phyloP scores from a whole-genome alignment of 1,140 invertebrate species.

The Acyrthosiphon pisum region DNA sequence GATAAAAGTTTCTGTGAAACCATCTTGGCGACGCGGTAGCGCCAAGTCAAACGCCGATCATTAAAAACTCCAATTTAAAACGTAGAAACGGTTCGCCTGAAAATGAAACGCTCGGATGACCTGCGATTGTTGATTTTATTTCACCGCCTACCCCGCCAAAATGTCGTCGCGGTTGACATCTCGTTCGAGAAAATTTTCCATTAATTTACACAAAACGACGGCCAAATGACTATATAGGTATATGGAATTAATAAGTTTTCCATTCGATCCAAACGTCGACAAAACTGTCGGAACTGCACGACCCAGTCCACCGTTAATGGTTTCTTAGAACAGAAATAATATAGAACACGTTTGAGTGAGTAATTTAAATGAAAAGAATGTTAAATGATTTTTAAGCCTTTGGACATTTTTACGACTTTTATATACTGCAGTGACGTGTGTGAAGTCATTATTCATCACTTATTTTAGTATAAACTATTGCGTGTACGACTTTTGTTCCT shows the following conservation, averaged over 20 bases:
- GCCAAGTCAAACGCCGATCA: neutral
- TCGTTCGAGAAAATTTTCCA: neutral
- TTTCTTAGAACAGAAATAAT: neutral
- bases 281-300: neutral
- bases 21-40: neutral
- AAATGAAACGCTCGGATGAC: neutral
- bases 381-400: neutral
- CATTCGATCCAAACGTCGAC: neutral
- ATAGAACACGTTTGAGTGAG: neutral
- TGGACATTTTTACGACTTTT: neutral
- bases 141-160: neutral
- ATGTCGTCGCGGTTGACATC: neutral
- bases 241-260: neutral
- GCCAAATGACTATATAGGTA: neutral
- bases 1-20: neutral
- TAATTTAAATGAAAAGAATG: neutral
- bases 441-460: neutral
- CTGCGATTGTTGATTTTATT: constrained; percentile 13
- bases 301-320: neutral
- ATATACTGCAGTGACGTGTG: neutral
- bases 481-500: neutral
- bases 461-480: neutral
- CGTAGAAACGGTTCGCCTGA: neutral
- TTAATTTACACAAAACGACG: constrained; percentile 7
- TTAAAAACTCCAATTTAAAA: constrained; percentile 27